Base-by-base conservation (phyloP, 2,797 vertebrate genomes). In the Anguilla obscura region DNA sequence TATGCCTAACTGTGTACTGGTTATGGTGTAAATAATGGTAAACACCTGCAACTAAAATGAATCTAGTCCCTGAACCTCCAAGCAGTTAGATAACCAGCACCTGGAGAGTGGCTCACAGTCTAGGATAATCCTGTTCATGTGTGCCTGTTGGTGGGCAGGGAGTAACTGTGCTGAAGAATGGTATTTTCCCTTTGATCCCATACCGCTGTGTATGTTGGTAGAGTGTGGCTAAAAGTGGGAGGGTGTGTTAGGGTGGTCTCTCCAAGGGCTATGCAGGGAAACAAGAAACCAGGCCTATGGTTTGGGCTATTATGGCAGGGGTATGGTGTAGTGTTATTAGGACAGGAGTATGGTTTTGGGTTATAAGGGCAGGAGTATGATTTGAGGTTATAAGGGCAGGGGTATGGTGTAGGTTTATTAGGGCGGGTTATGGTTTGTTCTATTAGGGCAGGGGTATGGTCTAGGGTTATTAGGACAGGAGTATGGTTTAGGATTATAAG, bases 101-200 rank as follows among this genome's bases (percentile, higher is more conserved):
- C 76, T 56, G 84, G 84, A 85, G 54, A 88, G 87, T 63, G 82
- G 89, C 85, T 91, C 88, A 89, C 56, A 88, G 21, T 88, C 86
- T 21, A 60, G 12, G 84, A 63, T 91, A 91, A 91, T 89, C 87
- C 87, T 76, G 90, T 86, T 33, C 85, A 82, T 86, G 80, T 24
- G 74, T 33, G 30, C 0, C 63, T 24, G 85, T 85, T 74, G 86
- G 86, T 76, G 66, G 76, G 56, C 27, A 40, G 85, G 88, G 54
- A 79, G 56, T 87, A 50, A 79, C 85, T 90, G 87, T 69, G 48
- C 54, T 40, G 74, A 60, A 3, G 71, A 85, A 83, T 4, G 33
- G 63, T 40, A 50, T 24, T 16, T 86, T 48, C 50, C 36, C 74
- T 60, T 84, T 88, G 63, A 79, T 86, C 71, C 80, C 24, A 56